These are phyloP conservation scores for Apeira syringaria DNA, from an alignment of 2,888 invertebrate genomes.

Conservation along the genomic window DNA sequence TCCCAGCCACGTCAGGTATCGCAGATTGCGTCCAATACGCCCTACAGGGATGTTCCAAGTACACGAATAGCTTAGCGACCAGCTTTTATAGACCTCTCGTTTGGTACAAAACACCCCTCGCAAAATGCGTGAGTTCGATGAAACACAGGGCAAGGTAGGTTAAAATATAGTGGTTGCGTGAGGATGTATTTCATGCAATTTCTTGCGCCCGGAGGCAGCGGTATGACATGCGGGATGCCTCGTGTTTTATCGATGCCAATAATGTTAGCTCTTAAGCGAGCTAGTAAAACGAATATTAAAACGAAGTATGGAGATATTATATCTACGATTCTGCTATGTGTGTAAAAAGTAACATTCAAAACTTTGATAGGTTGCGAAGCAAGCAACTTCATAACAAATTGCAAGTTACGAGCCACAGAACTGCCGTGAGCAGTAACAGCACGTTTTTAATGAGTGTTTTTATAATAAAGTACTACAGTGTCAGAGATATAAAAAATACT, in stretches of 20 bases:
- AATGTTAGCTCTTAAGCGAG: constrained; percentile 53
- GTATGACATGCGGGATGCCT: constrained; percentile 69
- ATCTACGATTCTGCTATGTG: too few species aligned
- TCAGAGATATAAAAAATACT: too few species aligned
- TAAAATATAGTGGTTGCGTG: constrained; percentile 43
- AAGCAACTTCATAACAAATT: too few species aligned
- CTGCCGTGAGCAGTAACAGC: too few species aligned
- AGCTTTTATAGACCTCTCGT: constrained; percentile 41
- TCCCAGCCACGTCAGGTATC: constrained; percentile 71
- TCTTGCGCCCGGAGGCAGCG: constrained; percentile 71
- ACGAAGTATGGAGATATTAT: too few species aligned
- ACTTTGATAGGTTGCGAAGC: too few species aligned
- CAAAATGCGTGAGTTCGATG: constrained; percentile 12
- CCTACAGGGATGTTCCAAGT: constrained; percentile 61
- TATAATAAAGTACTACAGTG: too few species aligned
- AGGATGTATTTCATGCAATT: constrained; percentile 73
- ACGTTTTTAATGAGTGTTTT: too few species aligned
- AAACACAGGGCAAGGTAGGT: constrained; percentile 33
- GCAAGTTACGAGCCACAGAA: too few species aligned
- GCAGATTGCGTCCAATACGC: constrained; percentile 75
- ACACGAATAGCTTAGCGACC: constrained; percentile 48
- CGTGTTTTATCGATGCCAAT: constrained; percentile 66
- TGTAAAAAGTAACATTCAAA: too few species aligned
- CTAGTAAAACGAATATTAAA: constrained; percentile 46
- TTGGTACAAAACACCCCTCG: constrained; percentile 2